Base-by-base conservation (phyloP, 1,140 invertebrate genomes). In the Tetraneura akinire region DNA sequence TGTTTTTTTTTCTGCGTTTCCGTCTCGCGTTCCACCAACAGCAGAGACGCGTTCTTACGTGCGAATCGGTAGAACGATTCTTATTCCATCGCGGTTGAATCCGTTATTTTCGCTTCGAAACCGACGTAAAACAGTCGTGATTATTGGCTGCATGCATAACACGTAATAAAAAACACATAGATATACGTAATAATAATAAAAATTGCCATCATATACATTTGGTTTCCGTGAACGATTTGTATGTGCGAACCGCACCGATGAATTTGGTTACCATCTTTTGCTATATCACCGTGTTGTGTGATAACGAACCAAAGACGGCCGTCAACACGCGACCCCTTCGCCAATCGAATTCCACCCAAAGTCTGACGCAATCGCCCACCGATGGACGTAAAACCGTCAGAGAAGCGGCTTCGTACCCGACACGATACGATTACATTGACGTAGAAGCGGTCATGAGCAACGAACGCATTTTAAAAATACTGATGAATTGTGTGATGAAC, bases 391-490 rank as follows among this genome's bases (percentile, higher is more conserved):
- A 74, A 18, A 55, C 23, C 11, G 21, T 32, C 26, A 51, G 71
- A 14, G 51, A 78, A 78, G 76, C 37, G 3, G 51, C 80, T 0
- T 32, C 82, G 18, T 89, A 89, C 81, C 86, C 87, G 0, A 88
- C 87, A 8, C 88, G 87, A 82, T 89, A 88, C 82, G 89, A 90
- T 83, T 85, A 87, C 81, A 81, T 90, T 47, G 86, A 90, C 82
- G 84, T 90, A 21, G 86, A 89, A 49, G 45, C 83, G 37, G 85
- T 90, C 21, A 84, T 89, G 57, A 84, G 82, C 16, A 90, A 86
- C 82, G 85, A 88, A 10, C 84, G 89, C 74, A 84, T 89, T 26
- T 80, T 89, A 13, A 86, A 85, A 73, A 87, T 85, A 81, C 89
- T 89, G 81, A 85, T 88, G 62, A 87, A 87, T 51, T 90, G 89